These are phyloP conservation scores for Vandiemenella viatica DNA, from an alignment of 2,888 invertebrate species.

Conservation along the genomic window DNA sequence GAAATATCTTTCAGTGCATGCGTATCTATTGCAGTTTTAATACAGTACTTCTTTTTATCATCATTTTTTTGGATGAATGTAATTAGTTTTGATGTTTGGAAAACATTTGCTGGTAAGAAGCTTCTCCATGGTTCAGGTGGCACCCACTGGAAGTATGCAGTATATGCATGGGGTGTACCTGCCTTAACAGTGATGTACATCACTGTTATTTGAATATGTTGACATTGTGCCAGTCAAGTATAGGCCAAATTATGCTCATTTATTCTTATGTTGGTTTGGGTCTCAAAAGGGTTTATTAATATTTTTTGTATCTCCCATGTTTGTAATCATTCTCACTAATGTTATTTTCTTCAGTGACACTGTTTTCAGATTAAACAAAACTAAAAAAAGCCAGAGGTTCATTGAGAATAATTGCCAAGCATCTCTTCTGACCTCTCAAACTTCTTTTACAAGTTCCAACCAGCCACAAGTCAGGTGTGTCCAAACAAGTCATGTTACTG, in stretches of 20 bases:
- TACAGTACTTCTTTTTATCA: constrained; percentile 29
- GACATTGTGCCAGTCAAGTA: constrained; percentile 10
- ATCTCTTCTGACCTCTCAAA: constrained; percentile 1
- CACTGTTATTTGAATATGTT: constrained; percentile 17
- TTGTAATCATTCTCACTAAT: constrained; percentile 26
- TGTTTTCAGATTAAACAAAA: constrained; percentile 22
- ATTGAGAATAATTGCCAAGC: constrained; percentile 1
- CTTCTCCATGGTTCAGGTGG: constrained; percentile 12
- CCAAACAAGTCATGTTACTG: constrained; percentile 17
- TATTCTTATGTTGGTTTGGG: constrained; percentile 30
- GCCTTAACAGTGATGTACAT: constrained; percentile 21
- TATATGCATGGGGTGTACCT: constrained; percentile 29
- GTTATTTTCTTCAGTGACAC: constrained; percentile 26
- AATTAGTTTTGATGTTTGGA: constrained; percentile 30
- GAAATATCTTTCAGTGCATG: constrained; percentile 6
- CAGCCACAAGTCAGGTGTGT: too few species aligned
- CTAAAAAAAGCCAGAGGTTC: too few species aligned
- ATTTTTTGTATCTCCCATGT: constrained; percentile 28
- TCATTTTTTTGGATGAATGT: constrained; percentile 33
- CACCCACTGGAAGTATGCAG: constrained; percentile 19
- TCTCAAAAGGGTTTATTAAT: constrained; percentile 21
- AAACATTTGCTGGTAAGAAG: constrained; percentile 23
- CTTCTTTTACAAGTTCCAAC: too few species aligned
- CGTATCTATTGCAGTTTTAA: constrained; percentile 20
- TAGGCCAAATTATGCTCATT: constrained; percentile 4